Evolutionary conservation across 2,797 vertebrate genomes (phyloP), one percentile per base, ranked within the genome.

Genomic region (Propithecus perrieri): DNA sequence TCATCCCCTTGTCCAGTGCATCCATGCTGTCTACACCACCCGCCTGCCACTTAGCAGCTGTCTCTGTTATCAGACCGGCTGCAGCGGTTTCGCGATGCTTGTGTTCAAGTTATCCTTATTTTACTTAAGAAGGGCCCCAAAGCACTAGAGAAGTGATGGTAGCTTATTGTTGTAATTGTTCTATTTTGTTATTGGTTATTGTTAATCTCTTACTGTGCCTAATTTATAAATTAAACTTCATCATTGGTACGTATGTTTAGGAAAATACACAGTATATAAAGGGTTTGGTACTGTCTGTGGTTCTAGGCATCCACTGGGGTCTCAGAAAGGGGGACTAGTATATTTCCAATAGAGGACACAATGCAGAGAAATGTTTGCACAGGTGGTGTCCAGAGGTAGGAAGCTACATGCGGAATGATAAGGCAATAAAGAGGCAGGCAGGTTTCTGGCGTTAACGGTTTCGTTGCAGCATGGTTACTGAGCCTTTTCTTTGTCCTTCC

Each of bases 381-480:
- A 15, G 41, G 38, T 5, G n/a, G 5, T 12, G 41, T 72, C 53
- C 22, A 24, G n/a, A 89, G 33, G 65, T 7, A 4, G 22, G 50
- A 35, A 35, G 7, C 67, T 7, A 15, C 3, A 61, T 11, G 8
- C 4, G 4, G 41, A 22, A 15, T 2, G n/a, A 14, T 14, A n/a
- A 83, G 53, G 35, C 38, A 24, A 4, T 15, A 75, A 20, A 69
- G 89, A 89, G 4, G 15, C 2, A 4, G n/a, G 24, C 35, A 13
- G 0, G 20, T 12, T 84, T 63, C 65, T 50, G 24, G 65, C 30
- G 24, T 8, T 8, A 4, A 13, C 83, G 4, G 0, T 8, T 26
- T 55, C 8, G 3, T 26, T 4, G 28, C 80, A 28, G 13, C 4
- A 3, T 1, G 43, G 33, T 41, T 28, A 4, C 5, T 3, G 1